phyloP scores from a whole-genome alignment of 2,113 vertebrate genomes.

The Anolis carolinensis region DNA sequence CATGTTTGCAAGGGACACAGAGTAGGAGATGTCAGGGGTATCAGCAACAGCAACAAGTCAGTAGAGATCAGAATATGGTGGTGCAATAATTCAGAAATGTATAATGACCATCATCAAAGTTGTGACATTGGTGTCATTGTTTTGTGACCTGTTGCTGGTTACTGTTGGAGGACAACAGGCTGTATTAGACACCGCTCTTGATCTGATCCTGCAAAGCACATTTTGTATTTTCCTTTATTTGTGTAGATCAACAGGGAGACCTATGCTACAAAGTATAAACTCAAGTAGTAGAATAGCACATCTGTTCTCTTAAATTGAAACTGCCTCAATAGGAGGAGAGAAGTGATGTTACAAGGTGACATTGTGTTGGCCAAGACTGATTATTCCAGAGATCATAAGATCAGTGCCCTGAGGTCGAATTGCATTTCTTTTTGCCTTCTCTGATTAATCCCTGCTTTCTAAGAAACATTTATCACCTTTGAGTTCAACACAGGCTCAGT shows the following conservation, averaged over 20 bases:
- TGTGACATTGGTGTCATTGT: too few species aligned
- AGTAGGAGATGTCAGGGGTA: too few species aligned
- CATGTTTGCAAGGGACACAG: too few species aligned
- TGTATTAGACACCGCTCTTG: not conserved
- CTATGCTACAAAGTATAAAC: not conserved
- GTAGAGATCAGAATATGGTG: too few species aligned
- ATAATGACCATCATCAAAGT: too few species aligned
- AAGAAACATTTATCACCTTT: conserved; percentile 37
- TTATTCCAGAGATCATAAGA: not conserved
- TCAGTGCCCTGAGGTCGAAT: conserved; percentile 10
- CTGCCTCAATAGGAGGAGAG: not conserved
- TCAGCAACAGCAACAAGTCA: too few species aligned
- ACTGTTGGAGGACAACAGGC: not conserved
- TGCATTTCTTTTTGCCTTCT: not conserved
- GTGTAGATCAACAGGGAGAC: not conserved
- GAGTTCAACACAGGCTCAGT: conserved; percentile 32
- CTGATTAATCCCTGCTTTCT: conserved; percentile 14
- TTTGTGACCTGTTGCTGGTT: not conserved
- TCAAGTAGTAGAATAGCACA: not conserved
- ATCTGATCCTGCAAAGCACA: not conserved
- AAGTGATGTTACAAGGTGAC: not conserved
- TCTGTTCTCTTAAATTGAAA: not conserved
- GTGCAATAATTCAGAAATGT: too few species aligned
- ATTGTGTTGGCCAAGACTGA: not conserved
- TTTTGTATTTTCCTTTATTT: not conserved